Evolutionary conservation across 2,113 vertebrate species (phyloP).

Genomic region (Cryptotis parvus): DNA sequence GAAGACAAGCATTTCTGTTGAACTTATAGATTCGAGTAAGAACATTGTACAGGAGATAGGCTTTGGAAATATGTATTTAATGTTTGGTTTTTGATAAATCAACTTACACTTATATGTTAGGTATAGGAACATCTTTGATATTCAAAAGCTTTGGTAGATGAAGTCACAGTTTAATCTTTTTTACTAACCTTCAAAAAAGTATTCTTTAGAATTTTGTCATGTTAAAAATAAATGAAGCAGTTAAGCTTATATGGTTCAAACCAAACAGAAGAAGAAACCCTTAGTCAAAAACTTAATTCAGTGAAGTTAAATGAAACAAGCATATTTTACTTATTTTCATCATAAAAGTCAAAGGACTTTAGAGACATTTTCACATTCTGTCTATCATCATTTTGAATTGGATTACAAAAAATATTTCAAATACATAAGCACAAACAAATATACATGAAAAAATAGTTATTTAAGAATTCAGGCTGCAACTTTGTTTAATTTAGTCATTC

Average conservation of each 20-base stretch:
- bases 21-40: too few species aligned
- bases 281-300: conserved; percentile 34
- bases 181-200: conserved; percentile 10
- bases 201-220: neutral
- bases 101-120: neutral
- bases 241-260: neutral
- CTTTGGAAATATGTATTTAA: neutral
- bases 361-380: conserved; percentile 49
- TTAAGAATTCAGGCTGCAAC: conserved; percentile 40
- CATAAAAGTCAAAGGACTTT: conserved; percentile 54
- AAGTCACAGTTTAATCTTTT: neutral
- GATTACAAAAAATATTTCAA: neutral
- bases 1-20: too few species aligned
- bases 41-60: too few species aligned
- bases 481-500: conserved; percentile 66
- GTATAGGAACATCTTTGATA: neutral
- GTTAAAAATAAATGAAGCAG: neutral
- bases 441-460: neutral
- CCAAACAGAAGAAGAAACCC: neutral
- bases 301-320: conserved; percentile 47
- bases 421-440: neutral
- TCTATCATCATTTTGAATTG: conserved; percentile 5
- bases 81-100: neutral
- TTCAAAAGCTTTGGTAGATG: neutral
- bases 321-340: conserved; percentile 33